Evolutionary conservation across 2,113 vertebrate species (phyloP).

Genomic region (Parotia lawesii): DNA sequence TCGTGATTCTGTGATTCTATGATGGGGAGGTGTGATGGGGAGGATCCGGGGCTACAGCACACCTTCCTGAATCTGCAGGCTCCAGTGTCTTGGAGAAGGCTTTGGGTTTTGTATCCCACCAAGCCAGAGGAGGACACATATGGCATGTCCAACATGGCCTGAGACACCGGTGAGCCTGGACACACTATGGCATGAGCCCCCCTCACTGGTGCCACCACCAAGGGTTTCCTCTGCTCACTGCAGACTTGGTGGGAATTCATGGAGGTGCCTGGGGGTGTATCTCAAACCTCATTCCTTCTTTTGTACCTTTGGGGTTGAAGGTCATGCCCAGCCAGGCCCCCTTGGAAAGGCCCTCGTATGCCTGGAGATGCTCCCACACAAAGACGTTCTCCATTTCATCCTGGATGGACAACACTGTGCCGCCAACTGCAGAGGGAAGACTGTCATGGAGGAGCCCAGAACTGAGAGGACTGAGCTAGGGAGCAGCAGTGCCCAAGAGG

Average conservation of each 20-base stretch:
- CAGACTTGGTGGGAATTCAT: neutral
- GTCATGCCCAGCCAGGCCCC: constrained; percentile 96
- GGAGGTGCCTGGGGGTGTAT: neutral
- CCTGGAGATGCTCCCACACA: constrained; percentile 93
- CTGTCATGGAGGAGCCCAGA: neutral
- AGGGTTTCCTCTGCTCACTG: neutral
- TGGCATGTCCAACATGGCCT: accelerated
- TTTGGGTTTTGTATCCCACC: neutral
- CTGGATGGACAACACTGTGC: constrained; percentile 85
- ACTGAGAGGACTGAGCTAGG: neutral
- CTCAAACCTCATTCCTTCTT: neutral
- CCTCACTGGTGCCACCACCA: neutral
- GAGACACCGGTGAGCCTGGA: neutral
- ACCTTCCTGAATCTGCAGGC: neutral
- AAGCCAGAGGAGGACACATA: neutral
- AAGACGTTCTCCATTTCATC: constrained; percentile 94
- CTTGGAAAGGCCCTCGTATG: constrained; percentile 78
- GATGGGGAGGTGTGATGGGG: neutral
- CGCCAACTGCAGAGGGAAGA: constrained; percentile 76
- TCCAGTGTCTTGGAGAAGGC: neutral
- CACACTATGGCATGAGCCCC: neutral
- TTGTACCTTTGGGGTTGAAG: constrained; percentile 86
- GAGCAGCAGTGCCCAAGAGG: neutral
- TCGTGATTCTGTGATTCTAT: neutral
- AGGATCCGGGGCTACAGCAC: neutral